Evolutionary conservation across 1,140 invertebrate species (phyloP).

Genomic region (Magallana angulata): DNA sequence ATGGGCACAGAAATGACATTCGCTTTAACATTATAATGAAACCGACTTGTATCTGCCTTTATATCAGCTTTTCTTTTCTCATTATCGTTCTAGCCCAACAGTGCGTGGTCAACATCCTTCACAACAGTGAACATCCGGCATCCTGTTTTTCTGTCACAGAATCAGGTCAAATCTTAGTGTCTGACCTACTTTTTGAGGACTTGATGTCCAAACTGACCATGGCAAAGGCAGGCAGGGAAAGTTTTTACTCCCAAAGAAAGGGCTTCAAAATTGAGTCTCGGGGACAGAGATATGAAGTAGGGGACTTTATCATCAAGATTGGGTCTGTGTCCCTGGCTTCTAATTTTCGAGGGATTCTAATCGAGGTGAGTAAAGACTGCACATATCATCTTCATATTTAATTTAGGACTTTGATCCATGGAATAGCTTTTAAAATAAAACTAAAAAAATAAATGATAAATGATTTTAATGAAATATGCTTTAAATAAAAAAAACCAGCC

Average conservation of each 20-base stretch:
- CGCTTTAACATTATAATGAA: no score
- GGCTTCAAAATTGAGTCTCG: conserved; percentile 90
- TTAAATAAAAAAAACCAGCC: no score
- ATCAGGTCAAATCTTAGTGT: conserved; percentile 88
- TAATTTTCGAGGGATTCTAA: conserved; percentile 95
- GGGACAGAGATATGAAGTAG: conserved; percentile 93
- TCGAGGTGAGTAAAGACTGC: conserved; percentile 85
- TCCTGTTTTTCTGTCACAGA: conserved; percentile 96
- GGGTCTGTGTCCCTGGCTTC: conserved; percentile 92
- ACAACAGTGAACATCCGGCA: conserved; percentile 96
- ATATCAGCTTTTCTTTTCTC: not conserved
- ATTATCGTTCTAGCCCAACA: conserved; percentile 80
- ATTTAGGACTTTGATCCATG: no score
- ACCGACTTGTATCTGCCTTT: no score
- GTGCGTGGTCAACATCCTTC: conserved; percentile 92
- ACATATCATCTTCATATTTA: no score
- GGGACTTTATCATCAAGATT: conserved; percentile 96
- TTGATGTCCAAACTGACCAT: conserved; percentile 91
- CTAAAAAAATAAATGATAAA: no score
- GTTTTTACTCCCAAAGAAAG: conserved; percentile 92
- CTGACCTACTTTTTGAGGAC: conserved; percentile 93
- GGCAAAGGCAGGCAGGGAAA: conserved; percentile 79
- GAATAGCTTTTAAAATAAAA: no score
- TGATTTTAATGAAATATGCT: not conserved
- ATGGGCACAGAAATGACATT: no score